Base-by-base conservation (phyloP, 1,140 invertebrate species). In the Drosophila kurseongensis region DNA sequence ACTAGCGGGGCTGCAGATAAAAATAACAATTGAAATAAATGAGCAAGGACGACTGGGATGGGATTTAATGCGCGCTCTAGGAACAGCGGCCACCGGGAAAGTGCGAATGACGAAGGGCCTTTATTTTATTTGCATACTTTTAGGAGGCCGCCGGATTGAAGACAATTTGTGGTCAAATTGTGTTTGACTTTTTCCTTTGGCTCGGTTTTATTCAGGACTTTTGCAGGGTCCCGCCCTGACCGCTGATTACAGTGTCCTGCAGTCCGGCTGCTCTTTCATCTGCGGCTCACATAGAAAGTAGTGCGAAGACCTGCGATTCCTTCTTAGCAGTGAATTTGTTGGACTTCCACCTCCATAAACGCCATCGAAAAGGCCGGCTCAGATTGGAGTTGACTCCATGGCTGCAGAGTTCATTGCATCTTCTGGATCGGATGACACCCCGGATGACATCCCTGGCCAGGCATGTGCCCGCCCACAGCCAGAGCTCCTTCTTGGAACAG, bases 1-100 rank as follows among this genome's bases (percentile, higher is more conserved):
- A 82, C 78, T 82, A 81, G 78, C 67, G 74, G 59, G 73, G 58
- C 78, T 71, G 74, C 68, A 73, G 78, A 82, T 82, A 82, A 82
- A 82, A 82, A 80, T 82, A 80, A 82, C 79, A 82, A 82, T 82
- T 82, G 79, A 77, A 82, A 82, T 82, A 82, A 82, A 82, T 82
- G 79, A 82, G 79, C 79, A 69, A 52, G 57, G 55, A 40, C 50
- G 48, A 44, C n/a, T 7, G 51, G 72, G 6, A 29, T 12, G 55
- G 44, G 38, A 10, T 9, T 32, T 23, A 55, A 48, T 57, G 54
- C 52, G 48, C 18, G 23, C 4, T 18, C 38, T 36, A 13, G 35
- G 32, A 41, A 38, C 18, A 47, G 50, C 10, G 16, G 23, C 6
- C 6, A 32, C 6, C 8, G 29, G 6, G 29, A 32, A 32, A 32